A percentile compares a stretch with the other conserved stretches of the same genome.
Evolutionary conservation across 2,797 vertebrate genomes (phyloP).

Genomic region (Poeciliopsis presidionis): DNA sequence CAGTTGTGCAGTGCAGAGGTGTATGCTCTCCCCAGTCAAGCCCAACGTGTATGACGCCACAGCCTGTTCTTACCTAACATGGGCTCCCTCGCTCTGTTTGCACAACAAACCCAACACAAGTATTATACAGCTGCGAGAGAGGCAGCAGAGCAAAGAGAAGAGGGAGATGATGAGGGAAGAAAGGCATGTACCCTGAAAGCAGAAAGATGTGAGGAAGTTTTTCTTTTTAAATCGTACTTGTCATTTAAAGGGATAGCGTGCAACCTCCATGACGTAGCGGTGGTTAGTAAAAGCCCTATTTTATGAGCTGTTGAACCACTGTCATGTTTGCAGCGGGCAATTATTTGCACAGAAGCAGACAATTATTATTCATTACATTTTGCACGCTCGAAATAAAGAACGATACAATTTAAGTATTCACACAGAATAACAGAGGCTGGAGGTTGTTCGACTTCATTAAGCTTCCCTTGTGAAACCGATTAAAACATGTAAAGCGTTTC

Average conservation of each 20-base stretch:
- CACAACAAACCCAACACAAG: conserved; percentile 71
- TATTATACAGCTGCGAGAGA: conserved; percentile 53
- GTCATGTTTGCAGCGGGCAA: not conserved
- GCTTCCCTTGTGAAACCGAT: not conserved
- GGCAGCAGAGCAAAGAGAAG: conserved; percentile 11
- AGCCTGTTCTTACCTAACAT: conserved; percentile 77
- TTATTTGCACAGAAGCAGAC: not conserved
- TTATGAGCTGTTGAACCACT: not conserved
- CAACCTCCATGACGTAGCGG: not conserved
- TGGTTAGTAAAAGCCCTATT: not conserved
- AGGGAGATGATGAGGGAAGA: conserved; percentile 8
- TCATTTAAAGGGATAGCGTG: not conserved
- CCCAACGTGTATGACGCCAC: conserved; percentile 65
- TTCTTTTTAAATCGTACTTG: not conserved
- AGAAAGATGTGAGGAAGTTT: not conserved
- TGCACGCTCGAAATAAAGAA: no score
- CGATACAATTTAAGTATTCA: not conserved
- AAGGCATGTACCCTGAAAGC: not conserved
- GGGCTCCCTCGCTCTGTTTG: conserved; percentile 68
- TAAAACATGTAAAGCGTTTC: not conserved
- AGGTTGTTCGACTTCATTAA: not conserved
- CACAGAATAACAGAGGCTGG: not conserved
- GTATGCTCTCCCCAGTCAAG: conserved; percentile 54
- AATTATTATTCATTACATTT: no score
- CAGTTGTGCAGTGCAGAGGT: conserved; percentile 56